A percentile compares a stretch with the other conserved stretches of the same genome.
phyloP scores from a whole-genome alignment of 2,113 vertebrate genomes.

The Nothocercus nigrocapillus region DNA sequence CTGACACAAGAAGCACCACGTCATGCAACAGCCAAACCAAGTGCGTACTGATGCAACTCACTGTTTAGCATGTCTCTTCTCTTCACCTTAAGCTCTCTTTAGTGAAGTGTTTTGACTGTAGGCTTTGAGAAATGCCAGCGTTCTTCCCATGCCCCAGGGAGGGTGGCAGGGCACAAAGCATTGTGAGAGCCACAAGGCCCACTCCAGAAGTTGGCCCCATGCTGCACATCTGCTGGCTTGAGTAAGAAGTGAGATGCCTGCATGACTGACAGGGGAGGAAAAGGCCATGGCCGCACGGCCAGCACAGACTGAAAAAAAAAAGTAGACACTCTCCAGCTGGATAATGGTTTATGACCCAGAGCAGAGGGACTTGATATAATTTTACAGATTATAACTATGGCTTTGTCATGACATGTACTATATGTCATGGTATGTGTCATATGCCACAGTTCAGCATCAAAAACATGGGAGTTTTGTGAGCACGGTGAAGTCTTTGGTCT shows the following conservation, averaged over 20 bases:
- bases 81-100: too few relatives aligned
- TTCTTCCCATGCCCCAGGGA: neutral
- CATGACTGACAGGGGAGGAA: neutral
- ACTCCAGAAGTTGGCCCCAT: neutral
- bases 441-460: neutral
- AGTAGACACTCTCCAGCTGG: neutral
- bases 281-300: neutral
- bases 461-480: neutral
- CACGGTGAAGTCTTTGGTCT: neutral
- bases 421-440: too few relatives aligned
- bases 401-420: neutral
- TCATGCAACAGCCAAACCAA: neutral
- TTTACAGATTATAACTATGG: neutral
- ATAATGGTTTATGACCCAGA: neutral
- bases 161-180: neutral
- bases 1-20: neutral
- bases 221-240: neutral
- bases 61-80: neutral
- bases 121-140: neutral
- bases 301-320: neutral
- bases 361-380: too few relatives aligned
- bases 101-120: too few relatives aligned
- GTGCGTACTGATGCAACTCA: too few relatives aligned
- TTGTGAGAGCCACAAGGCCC: neutral
- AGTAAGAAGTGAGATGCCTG: neutral